Evolutionary conservation across 1,140 invertebrate genomes (phyloP).

Genomic region (Subanguina moxae): DNA sequence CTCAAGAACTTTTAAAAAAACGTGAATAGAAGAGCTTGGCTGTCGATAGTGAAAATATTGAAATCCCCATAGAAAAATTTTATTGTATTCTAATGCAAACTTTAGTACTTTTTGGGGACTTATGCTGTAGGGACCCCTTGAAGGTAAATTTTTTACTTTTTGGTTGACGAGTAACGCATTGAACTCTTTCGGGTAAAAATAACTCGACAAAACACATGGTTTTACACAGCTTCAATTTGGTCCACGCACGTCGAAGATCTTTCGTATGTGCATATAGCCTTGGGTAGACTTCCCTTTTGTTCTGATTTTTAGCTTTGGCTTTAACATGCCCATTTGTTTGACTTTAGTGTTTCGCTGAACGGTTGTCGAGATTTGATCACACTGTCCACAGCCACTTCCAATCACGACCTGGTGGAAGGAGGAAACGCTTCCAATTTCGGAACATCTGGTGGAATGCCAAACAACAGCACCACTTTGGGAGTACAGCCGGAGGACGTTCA

Average conservation of each 20-base stretch:
- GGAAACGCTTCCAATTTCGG: neutral
- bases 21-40: too few species aligned
- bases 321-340: neutral
- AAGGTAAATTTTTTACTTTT: neutral
- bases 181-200: too few species aligned
- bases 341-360: conserved; percentile 47
- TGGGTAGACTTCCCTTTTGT: neutral
- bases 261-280: too few species aligned
- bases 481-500: neutral
- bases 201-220: neutral
- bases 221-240: neutral
- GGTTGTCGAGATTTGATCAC: conserved; percentile 47
- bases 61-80: too few species aligned
- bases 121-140: too few species aligned
- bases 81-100: too few species aligned
- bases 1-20: too few species aligned
- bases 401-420: conserved; percentile 29
- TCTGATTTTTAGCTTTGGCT: too few species aligned
- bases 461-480: neutral
- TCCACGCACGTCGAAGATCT: neutral
- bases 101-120: too few species aligned
- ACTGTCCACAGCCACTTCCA: conserved; percentile 44
- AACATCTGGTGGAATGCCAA: neutral
- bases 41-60: too few species aligned
- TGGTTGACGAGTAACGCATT: neutral